Conservation (phyloP, 2,888 invertebrate species). For the Melieria omissa region DNA sequence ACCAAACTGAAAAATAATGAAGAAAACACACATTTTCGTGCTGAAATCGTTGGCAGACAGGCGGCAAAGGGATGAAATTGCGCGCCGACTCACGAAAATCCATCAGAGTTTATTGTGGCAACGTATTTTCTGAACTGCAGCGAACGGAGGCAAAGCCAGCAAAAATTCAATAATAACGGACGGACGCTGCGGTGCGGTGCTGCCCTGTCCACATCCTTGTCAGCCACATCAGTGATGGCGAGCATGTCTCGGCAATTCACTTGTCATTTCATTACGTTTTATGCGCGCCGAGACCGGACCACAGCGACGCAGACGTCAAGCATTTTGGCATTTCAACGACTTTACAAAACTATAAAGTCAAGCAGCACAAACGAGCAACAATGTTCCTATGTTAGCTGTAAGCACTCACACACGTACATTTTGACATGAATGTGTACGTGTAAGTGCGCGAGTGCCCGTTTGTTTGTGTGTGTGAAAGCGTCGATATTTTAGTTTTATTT, state of each 20-base stretch:
- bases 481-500: background rate
- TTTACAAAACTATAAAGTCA: conserved; percentile 57
- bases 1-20: no score
- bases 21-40: no score
- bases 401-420: conserved; percentile 2
- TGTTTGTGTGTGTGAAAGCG: background rate
- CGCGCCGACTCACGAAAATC: no score
- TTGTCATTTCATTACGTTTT: conserved; percentile 28
- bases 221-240: conserved; percentile 34
- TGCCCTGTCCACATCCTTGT: background rate
- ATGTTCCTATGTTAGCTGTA: background rate
- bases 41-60: no score
- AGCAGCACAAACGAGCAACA: background rate
- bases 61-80: no score
- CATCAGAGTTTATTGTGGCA: no score
- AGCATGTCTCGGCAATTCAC: conserved; percentile 37
- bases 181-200: no score
- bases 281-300: no score
- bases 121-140: no score
- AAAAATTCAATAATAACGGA: no score
- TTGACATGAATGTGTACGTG: background rate
- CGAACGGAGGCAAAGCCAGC: no score
- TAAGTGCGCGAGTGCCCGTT: background rate
- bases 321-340: conserved; percentile 58
- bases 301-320: conserved; percentile 35